Evolutionary conservation across 2,888 invertebrate genomes (phyloP).

Genomic region (Subacronicta megacephala): DNA sequence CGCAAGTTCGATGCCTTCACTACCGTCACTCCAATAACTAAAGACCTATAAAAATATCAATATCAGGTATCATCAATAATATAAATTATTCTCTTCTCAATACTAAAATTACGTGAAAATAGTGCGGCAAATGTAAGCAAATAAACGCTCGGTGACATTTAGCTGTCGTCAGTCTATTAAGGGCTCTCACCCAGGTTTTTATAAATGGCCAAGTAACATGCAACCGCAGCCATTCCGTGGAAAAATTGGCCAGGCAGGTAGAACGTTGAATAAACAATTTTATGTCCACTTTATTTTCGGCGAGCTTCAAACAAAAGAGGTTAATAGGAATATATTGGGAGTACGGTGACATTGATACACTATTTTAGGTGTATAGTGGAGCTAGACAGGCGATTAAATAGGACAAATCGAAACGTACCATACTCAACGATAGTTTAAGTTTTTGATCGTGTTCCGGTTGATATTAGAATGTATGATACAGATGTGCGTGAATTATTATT

Average conservation of each 20-base stretch:
- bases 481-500: no score
- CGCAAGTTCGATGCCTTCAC: no score
- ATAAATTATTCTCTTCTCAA: constrained; percentile 57
- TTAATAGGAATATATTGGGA: constrained; percentile 42
- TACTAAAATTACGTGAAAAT: constrained; percentile 75
- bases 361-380: constrained; percentile 5
- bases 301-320: constrained; percentile 50
- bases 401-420: neutral
- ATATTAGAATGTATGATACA: no score
- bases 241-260: constrained; percentile 72
- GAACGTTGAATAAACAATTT: constrained; percentile 79
- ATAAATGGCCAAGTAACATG: constrained; percentile 85
- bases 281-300: constrained; percentile 61
- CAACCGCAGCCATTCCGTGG: constrained; percentile 74
- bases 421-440: neutral
- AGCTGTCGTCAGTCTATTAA: constrained; percentile 88
- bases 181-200: constrained; percentile 82
- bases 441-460: no score
- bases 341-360: constrained; percentile 17
- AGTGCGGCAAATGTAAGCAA: constrained; percentile 74
- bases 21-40: neutral
- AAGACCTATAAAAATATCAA: constrained; percentile 8
- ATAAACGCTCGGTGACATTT: constrained; percentile 86
- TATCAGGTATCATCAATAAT: constrained; percentile 42
- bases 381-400: neutral